Base-by-base conservation (phyloP, 1,140 invertebrate species). In the Marisa cornuarietis region DNA sequence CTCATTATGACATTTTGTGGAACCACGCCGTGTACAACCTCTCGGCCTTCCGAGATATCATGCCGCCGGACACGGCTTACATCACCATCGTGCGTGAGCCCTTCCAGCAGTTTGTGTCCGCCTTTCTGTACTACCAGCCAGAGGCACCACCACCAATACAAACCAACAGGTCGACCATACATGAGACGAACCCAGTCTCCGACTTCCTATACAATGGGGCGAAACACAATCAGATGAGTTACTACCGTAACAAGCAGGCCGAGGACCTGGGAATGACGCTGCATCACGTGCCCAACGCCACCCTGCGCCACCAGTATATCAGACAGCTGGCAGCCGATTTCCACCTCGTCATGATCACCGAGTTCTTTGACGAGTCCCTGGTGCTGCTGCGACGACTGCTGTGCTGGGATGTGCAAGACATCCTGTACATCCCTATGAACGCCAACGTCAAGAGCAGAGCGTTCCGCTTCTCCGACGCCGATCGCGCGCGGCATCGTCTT, bases 311-410 rank as follows among this genome's bases (percentile, higher is more conserved):
- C 14, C 52, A 73, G 14, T 86, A 85, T 65, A 74, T 90, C 16
- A 6, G 83, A 71, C 68, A 86, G 51, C 54, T 90, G 42, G 82
- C 84, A 65, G 65, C 72, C 71, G 88, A 89, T 26, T 88, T 88
- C 78, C 16, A 62, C 1, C 76, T 89, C 10, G 83, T 89, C 1
- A 84, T 89, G 84, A 79, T 90, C 16, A 84, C 87, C 81, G 88
- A 90, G 72, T 80, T 85, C 74, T 88, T 90, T 63, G 83, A 86
- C 62, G 89, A 90, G 80, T 89, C 88, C 1, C 76, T 90, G 0
- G 81, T 90, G 2, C 76, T 90, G 13, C 68, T 90, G 26, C 84
- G 83, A 54, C 81, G 86, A 52, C 69, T 76, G 42, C 75, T 90
- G 65, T 88, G 89, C 79, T 90, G 89, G 89, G 79, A 81, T 9